Conservation (phyloP, 1,140 invertebrate genomes). For the Halyomorpha halys region DNA sequence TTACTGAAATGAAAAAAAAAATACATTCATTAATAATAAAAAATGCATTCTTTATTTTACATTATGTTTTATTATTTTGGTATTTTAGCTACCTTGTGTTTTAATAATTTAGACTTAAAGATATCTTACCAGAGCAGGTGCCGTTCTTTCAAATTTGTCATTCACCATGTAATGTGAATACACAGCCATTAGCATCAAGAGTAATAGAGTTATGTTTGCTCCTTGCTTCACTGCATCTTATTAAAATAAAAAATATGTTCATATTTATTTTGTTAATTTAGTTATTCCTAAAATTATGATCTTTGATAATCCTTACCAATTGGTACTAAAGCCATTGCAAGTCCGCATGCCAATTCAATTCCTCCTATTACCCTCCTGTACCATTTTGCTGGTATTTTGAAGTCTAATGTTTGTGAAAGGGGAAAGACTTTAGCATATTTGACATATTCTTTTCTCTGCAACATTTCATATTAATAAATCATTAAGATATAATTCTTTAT, state of each 20-base stretch:
- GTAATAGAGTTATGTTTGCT: conserved; percentile 70
- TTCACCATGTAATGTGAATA: conserved; percentile 88
- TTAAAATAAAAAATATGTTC: conserved; percentile 34
- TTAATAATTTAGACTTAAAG: conserved; percentile 5
- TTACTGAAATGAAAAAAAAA: too few species aligned
- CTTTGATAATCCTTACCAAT: conserved; percentile 49
- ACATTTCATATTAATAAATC: too few species aligned
- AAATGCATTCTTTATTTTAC: too few species aligned
- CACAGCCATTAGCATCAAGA: conserved; percentile 75
- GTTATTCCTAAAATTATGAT: neutral
- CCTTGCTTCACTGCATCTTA: conserved; percentile 79
- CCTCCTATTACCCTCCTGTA: conserved; percentile 79
- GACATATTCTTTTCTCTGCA: conserved; percentile 91
- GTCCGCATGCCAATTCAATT: conserved; percentile 80
- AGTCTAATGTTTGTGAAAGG: conserved; percentile 63
- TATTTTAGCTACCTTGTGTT: neutral
- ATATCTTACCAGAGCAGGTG: conserved; percentile 63
- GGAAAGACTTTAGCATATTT: conserved; percentile 96
- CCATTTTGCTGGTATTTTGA: conserved; percentile 87
- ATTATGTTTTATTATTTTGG: too few species aligned
- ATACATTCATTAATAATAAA: too few species aligned
- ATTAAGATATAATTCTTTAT: too few species aligned
- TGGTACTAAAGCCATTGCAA: conserved; percentile 77
- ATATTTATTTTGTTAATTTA: neutral
- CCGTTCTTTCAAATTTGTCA: conserved; percentile 85